Evolutionary conservation across 2,797 vertebrate species (phyloP).

Genomic region (Tadarida brasiliensis): DNA sequence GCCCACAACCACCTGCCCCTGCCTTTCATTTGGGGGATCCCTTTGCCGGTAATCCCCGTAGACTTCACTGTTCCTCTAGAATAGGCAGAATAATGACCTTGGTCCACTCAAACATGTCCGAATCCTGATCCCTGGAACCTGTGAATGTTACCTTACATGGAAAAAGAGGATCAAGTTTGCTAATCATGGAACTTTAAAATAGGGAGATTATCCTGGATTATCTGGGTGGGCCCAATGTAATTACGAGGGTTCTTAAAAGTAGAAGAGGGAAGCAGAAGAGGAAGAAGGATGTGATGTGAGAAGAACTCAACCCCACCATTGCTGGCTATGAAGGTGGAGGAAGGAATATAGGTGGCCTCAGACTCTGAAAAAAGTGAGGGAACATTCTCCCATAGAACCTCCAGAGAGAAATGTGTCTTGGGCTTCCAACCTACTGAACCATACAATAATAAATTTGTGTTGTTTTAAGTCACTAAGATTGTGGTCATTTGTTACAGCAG

Average conservation of each 20-base stretch:
- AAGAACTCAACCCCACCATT: background rate
- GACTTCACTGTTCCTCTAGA: background rate
- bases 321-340: background rate
- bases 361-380: background rate
- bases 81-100: background rate
- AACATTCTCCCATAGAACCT: background rate
- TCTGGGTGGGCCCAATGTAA: background rate
- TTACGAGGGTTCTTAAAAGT: background rate
- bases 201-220: background rate
- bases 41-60: background rate
- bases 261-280: background rate
- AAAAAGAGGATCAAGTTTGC: background rate
- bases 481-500: background rate
- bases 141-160: background rate
- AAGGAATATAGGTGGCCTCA: background rate
- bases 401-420: background rate
- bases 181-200: background rate
- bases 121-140: background rate
- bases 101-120: background rate
- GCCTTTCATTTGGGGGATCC: background rate
- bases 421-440: background rate
- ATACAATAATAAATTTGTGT: background rate
- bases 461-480: background rate
- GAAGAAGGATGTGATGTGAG: background rate
- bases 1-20: background rate